Evolutionary conservation across 1,140 invertebrate species (phyloP).

Genomic region (Diorhabda carinulata): DNA sequence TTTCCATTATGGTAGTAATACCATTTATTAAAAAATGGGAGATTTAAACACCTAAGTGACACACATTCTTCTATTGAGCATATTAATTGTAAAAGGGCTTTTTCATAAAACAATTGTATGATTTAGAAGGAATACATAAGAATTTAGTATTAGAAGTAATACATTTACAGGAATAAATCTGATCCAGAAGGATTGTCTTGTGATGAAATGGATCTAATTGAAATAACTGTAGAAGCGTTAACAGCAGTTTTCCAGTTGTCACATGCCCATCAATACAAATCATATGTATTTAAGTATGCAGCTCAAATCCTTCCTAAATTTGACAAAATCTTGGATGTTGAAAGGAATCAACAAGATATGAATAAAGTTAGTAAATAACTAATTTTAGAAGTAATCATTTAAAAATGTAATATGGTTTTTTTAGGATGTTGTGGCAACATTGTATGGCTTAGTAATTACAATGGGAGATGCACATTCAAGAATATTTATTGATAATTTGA

Average conservation of each 20-base stretch:
- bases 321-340: slow-evolving; percentile 42
- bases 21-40: too few relatives aligned
- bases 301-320: slow-evolving; percentile 45
- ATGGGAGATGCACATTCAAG: slow-evolving; percentile 64
- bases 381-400: background rate
- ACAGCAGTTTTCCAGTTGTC: slow-evolving; percentile 45
- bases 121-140: too few relatives aligned
- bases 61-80: too few relatives aligned
- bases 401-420: slow-evolving; percentile 12
- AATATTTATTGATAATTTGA: slow-evolving; percentile 55
- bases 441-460: slow-evolving; percentile 61
- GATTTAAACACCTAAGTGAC: too few relatives aligned
- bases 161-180: slow-evolving; percentile 39
- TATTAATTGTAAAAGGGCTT: too few relatives aligned
- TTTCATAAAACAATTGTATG: too few relatives aligned
- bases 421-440: slow-evolving; percentile 52
- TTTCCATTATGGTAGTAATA: too few relatives aligned
- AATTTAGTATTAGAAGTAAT: background rate
- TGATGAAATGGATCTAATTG: slow-evolving; percentile 56
- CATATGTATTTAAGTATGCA: slow-evolving; percentile 37
- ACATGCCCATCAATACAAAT: slow-evolving; percentile 37
- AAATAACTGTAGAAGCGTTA: slow-evolving; percentile 60
- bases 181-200: slow-evolving; percentile 50
- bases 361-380: slow-evolving; percentile 38
- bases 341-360: slow-evolving; percentile 33